phyloP scores from a whole-genome alignment of 2,797 vertebrate species.

The Gadopsis marmoratus region DNA sequence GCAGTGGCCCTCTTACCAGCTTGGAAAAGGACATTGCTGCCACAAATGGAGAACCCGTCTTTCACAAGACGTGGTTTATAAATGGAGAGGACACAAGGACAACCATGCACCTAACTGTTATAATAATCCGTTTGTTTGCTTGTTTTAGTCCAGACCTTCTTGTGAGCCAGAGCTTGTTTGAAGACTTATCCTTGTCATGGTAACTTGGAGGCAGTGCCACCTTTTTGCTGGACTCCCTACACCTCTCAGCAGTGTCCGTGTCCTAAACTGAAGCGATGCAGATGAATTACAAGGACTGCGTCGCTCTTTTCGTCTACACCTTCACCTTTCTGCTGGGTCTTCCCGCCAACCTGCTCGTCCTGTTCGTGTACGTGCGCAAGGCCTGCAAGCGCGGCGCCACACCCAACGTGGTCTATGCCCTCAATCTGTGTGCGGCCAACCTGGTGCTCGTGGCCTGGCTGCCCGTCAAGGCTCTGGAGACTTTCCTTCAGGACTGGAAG shows the following conservation, averaged over 20 bases:
- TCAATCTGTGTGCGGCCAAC: slow-evolving; percentile 89
- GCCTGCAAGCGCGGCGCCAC: slow-evolving; percentile 86
- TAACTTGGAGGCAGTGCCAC: slow-evolving; percentile 1
- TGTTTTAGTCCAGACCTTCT: neutral
- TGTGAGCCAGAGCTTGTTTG: neutral
- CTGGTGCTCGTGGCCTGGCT: slow-evolving; percentile 86
- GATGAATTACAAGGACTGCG: slow-evolving; percentile 41
- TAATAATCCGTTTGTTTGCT: neutral
- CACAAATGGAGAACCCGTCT: neutral
- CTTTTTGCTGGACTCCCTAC: neutral
- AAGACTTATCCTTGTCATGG: neutral
- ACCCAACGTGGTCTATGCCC: slow-evolving; percentile 90
- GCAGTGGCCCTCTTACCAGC: neutral
- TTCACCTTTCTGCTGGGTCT: slow-evolving; percentile 89
- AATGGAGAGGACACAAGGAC: neutral
- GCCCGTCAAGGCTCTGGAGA: slow-evolving; percentile 87
- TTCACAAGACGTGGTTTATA: neutral
- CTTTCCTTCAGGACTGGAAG: slow-evolving; percentile 81
- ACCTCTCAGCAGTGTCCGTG: neutral
- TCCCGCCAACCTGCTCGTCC: slow-evolving; percentile 87
- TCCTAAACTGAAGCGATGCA: slow-evolving; percentile 53
- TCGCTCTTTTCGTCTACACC: slow-evolving; percentile 81
- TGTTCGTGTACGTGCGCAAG: slow-evolving; percentile 81
- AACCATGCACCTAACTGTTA: neutral
- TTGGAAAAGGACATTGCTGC: neutral